Evolutionary conservation across 2,888 invertebrate genomes (phyloP).

Genomic region (Leptura quadrifasciata): DNA sequence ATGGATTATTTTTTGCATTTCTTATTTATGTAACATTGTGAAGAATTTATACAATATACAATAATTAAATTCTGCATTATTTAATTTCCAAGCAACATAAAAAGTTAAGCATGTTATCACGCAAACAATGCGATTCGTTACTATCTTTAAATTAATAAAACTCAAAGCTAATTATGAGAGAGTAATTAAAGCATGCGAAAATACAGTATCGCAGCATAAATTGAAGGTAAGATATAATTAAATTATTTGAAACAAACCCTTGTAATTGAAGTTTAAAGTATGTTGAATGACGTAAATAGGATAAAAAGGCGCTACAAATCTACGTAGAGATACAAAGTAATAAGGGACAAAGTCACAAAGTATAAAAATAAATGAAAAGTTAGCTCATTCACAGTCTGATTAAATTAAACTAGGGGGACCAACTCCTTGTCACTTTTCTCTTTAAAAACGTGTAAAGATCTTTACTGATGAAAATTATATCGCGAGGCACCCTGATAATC

Average conservation of each 20-base stretch:
- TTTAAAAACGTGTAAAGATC: conserved; percentile 49
- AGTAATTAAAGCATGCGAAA: conserved; percentile 32
- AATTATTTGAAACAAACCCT: conserved; percentile 61
- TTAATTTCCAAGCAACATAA: not conserved
- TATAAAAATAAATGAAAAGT: conserved; percentile 70
- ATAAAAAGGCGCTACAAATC: conserved; percentile 63
- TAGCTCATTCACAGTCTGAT: conserved; percentile 68
- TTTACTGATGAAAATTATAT: conserved; percentile 63
- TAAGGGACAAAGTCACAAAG: conserved; percentile 66
- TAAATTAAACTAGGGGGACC: conserved; percentile 67
- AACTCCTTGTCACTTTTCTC: conserved; percentile 63
- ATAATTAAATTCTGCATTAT: not conserved
- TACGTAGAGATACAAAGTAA: conserved; percentile 59
- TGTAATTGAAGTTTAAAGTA: conserved; percentile 64
- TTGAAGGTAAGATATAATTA: conserved; percentile 55
- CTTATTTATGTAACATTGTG: too few relatives aligned
- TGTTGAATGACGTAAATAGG: conserved; percentile 56
- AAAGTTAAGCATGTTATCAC: not conserved
- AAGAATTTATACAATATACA: too few relatives aligned
- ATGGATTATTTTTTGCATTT: too few relatives aligned
- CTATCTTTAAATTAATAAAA: conserved; percentile 17
- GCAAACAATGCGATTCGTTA: not conserved
- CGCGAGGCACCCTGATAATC: conserved; percentile 55
- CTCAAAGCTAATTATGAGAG: conserved; percentile 33
- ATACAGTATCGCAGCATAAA: conserved; percentile 19